A percentile compares a stretch with the other conserved stretches of the same genome.
Conservation (phyloP, 2,888 invertebrate genomes). For the Noctua fimbriata region DNA sequence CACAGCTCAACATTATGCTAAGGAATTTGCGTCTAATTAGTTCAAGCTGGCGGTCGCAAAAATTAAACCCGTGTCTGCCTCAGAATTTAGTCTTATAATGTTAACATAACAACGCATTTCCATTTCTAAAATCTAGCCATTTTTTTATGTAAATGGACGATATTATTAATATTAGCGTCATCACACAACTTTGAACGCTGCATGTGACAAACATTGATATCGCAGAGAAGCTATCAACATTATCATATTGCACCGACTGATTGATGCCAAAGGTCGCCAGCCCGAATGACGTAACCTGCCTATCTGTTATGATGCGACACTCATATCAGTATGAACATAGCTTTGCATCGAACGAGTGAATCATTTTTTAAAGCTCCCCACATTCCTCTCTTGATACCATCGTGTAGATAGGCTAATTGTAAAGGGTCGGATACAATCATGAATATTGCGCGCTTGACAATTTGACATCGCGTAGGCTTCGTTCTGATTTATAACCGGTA, state of each 20-base stretch:
- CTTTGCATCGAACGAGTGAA: conserved; percentile 43
- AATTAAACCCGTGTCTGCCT: conserved; percentile 2
- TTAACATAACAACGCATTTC: not conserved
- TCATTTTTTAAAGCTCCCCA: conserved; percentile 48
- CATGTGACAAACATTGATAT: conserved; percentile 62
- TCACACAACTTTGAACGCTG: conserved; percentile 18
- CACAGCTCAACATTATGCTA: not conserved
- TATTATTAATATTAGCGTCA: conserved; percentile 5
- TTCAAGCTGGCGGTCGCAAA: not conserved
- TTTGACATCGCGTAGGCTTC: conserved; percentile 56
- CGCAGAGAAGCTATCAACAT: conserved; percentile 61
- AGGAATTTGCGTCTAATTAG: conserved; percentile 2
- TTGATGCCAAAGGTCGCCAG: conserved; percentile 81
- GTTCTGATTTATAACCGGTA: conserved; percentile 55
- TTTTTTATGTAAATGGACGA: not conserved
- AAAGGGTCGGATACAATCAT: conserved; percentile 56
- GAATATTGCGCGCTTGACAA: conserved; percentile 56
- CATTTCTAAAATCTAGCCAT: conserved; percentile 1
- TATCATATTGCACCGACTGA: conserved; percentile 78
- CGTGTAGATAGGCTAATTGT: conserved; percentile 57
- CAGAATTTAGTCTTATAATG: not conserved
- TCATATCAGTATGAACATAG: conserved; percentile 23
- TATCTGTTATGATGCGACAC: conserved; percentile 49
- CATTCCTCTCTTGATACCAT: conserved; percentile 41
- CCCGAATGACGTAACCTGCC: conserved; percentile 36